Conservation (phyloP, 2,888 invertebrate genomes). For the Leistus spinibarbis region DNA sequence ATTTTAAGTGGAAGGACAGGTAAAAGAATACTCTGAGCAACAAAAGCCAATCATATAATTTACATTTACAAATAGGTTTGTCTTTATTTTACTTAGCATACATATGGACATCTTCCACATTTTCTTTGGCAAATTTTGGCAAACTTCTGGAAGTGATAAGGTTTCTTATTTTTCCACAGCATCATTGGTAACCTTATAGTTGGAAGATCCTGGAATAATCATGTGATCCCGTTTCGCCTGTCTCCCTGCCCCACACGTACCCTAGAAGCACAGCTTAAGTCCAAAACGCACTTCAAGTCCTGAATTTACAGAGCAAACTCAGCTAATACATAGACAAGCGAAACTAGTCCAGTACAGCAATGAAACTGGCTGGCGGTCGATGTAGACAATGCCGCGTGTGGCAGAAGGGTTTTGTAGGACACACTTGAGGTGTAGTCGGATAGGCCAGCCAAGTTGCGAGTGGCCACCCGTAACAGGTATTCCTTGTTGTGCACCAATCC, state of each 20-base stretch:
- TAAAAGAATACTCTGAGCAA: not conserved
- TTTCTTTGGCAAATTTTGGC: not conserved
- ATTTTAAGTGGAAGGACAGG: not conserved
- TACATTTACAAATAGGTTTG: not conserved
- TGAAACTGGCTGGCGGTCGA: not conserved
- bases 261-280: not conserved
- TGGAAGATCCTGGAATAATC: not conserved
- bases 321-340: not conserved
- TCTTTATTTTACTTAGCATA: not conserved
- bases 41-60: not conserved
- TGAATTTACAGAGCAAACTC: not conserved
- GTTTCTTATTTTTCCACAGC: not conserved
- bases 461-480: constrained; percentile 62
- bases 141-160: not conserved
- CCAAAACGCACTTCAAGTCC: not conserved
- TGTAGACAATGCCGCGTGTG: constrained; percentile 13
- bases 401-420: not conserved
- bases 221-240: not conserved
- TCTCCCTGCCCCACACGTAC: not conserved
- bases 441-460: constrained; percentile 62
- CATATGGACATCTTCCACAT: too few relatives aligned
- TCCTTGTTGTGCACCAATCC: constrained; percentile 59
- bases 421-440: constrained; percentile 48
- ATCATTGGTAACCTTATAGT: not conserved
- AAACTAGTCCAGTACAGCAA: not conserved